Percentiles rank a stretch among this genome's conserved stretches.
These are phyloP conservation scores for Brachyhypopomus gauderio DNA, from an alignment of 2,113 vertebrate genomes.

Conservation along the genomic window DNA sequence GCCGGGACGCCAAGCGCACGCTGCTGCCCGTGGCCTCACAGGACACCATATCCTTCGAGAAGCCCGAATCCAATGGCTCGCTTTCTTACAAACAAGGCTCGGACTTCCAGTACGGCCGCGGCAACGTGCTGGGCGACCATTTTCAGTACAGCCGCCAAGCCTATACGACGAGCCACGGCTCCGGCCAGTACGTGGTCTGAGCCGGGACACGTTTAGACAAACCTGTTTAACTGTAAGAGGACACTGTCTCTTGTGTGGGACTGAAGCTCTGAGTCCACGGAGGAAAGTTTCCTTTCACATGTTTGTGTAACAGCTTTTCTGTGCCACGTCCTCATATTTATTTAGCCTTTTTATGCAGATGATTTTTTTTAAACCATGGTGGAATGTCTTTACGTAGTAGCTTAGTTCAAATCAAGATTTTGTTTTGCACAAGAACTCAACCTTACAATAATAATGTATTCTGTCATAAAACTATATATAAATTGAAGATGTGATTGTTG, in stretches of 20 bases:
- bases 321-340: slow-evolving; percentile 37
- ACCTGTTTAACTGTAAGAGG: slow-evolving; percentile 7
- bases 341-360: not conserved
- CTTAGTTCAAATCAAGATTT: not conserved
- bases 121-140: slow-evolving; percentile 83
- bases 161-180: slow-evolving; percentile 74
- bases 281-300: slow-evolving; percentile 5
- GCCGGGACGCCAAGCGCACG: slow-evolving; percentile 85
- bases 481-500: slow-evolving; percentile 5
- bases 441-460: not conserved
- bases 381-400: not conserved
- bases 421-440: slow-evolving; percentile 7
- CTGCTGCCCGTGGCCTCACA: slow-evolving; percentile 80
- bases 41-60: slow-evolving; percentile 82
- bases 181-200: slow-evolving; percentile 89
- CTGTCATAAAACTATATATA: not conserved
- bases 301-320: slow-evolving; percentile 8
- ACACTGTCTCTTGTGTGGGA: slow-evolving; percentile 24
- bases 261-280: slow-evolving; percentile 2
- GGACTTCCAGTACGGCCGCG: slow-evolving; percentile 80
- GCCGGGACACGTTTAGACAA: not conserved
- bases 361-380: not conserved
- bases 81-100: slow-evolving; percentile 73
- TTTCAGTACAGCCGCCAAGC: slow-evolving; percentile 86
- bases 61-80: slow-evolving; percentile 82